Percentiles rank a stretch among this genome's conserved stretches.
These are phyloP conservation scores for Gambelia wislizenii DNA, from an alignment of 2,797 vertebrate species.

Conservation along the genomic window DNA sequence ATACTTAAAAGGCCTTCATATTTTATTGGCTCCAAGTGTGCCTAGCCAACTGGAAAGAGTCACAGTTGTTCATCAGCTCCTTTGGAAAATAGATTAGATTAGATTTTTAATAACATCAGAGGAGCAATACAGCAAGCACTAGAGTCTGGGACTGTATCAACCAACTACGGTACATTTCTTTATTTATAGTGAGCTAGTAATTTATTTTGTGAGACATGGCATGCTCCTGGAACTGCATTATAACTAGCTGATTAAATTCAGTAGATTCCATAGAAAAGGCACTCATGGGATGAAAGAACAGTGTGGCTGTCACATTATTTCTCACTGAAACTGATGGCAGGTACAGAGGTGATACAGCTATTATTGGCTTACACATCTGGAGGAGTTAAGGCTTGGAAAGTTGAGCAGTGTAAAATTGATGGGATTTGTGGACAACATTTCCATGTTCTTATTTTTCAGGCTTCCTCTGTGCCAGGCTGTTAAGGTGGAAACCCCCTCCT, in stretches of 20 bases:
- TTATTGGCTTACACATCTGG: slow-evolving; percentile 33
- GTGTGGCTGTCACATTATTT: slow-evolving; percentile 37
- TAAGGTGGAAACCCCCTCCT: too few species aligned
- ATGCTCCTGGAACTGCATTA: slow-evolving; percentile 37
- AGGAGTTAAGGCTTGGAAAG: background rate
- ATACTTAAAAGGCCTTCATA: background rate
- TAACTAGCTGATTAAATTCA: slow-evolving; percentile 48
- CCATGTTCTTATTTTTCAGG: background rate
- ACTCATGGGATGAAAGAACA: slow-evolving; percentile 39
- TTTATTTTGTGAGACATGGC: slow-evolving; percentile 46
- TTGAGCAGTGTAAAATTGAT: background rate
- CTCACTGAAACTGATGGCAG: slow-evolving; percentile 33
- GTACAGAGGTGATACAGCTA: slow-evolving; percentile 17
- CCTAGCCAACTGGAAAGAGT: slow-evolving; percentile 22
- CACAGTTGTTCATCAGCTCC: slow-evolving; percentile 19
- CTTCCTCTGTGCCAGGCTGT: background rate
- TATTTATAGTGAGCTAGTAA: slow-evolving; percentile 47
- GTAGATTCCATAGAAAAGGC: slow-evolving; percentile 36
- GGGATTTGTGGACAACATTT: slow-evolving; percentile 9
- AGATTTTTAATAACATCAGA: slow-evolving; percentile 50
- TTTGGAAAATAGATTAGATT: slow-evolving; percentile 46
- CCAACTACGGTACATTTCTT: slow-evolving; percentile 35
- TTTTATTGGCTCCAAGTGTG: slow-evolving; percentile 33
- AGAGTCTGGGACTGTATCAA: slow-evolving; percentile 25
- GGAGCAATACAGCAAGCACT: slow-evolving; percentile 24